Conservation (phyloP, 1,140 invertebrate genomes). For the Drosophila truncata region DNA sequence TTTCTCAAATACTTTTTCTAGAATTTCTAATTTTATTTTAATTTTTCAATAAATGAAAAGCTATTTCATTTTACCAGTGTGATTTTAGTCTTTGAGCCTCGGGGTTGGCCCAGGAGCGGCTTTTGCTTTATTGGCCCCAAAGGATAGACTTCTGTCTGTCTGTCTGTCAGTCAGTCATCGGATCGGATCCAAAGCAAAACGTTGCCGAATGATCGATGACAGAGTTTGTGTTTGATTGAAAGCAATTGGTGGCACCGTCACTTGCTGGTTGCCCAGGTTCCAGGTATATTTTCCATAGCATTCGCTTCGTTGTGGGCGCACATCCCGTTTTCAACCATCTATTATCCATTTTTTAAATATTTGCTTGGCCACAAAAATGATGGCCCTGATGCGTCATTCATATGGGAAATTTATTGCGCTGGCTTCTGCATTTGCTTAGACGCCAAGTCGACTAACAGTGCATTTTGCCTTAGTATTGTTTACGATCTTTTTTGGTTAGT, state of each 20-base stretch:
- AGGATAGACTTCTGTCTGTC: constrained; percentile 61
- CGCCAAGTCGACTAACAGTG: constrained; percentile 45
- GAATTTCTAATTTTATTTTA: no score
- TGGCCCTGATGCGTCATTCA: constrained; percentile 61
- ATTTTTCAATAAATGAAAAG: background rate
- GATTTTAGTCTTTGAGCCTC: background rate
- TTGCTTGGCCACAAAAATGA: constrained; percentile 53
- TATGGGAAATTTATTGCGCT: constrained; percentile 64
- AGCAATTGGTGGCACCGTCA: constrained; percentile 83
- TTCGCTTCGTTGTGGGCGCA: constrained; percentile 59
- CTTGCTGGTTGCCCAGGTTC: constrained; percentile 50
- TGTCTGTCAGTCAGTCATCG: constrained; percentile 37
- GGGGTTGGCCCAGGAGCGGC: constrained; percentile 61
- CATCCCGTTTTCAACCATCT: constrained; percentile 1
- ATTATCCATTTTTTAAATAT: constrained; percentile 8
- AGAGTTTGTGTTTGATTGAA: constrained; percentile 83
- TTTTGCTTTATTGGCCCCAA: constrained; percentile 77
- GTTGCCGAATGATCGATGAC: constrained; percentile 78
- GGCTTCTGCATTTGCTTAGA: constrained; percentile 34
- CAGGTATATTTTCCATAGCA: constrained; percentile 5
- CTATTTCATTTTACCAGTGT: constrained; percentile 11
- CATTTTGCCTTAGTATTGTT: constrained; percentile 56
- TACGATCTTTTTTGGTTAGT: constrained; percentile 31
- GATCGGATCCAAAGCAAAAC: constrained; percentile 34
- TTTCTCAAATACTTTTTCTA: no score